These are phyloP conservation scores for Sinodicranocentrus sp. DNA, from an alignment of 2,888 invertebrate species.

Conservation along the genomic window DNA sequence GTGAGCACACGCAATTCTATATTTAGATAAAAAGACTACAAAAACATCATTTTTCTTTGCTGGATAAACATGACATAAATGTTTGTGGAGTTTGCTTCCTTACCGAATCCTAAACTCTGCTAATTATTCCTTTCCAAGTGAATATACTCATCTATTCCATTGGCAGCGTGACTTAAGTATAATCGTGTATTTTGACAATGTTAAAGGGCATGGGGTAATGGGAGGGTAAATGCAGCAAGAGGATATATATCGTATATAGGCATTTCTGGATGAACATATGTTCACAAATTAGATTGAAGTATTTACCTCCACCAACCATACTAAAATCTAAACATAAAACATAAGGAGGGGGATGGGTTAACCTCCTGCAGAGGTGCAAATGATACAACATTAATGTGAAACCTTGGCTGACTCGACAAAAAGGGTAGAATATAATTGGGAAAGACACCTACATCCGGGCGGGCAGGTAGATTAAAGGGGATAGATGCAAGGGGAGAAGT, in stretches of 20 bases:
- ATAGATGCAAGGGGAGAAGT: too few species aligned
- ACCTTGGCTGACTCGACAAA: conserved; percentile 4
- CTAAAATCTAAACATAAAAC: too few species aligned
- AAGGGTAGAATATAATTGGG: conserved; percentile 26
- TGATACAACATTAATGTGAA: background rate
- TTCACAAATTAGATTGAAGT: too few species aligned
- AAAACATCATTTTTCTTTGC: conserved; percentile 32
- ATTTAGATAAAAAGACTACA: conserved; percentile 20
- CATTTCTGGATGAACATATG: background rate
- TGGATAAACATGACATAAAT: conserved; percentile 51
- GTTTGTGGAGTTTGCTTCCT: background rate
- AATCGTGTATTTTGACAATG: conserved; percentile 7
- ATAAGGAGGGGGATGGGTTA: too few species aligned
- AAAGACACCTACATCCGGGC: conserved; percentile 46
- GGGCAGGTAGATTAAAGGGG: background rate
- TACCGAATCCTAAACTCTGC: conserved; percentile 11
- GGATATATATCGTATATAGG: background rate
- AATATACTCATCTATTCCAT: background rate
- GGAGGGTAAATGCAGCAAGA: background rate
- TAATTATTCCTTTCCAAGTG: conserved; percentile 8
- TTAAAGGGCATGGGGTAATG: background rate
- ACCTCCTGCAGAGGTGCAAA: conserved; percentile 43
- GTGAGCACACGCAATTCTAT: conserved; percentile 6
- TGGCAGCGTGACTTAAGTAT: background rate
- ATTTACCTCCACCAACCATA: too few species aligned